These are phyloP conservation scores for Kuschelorhynchus macadamiae DNA, from an alignment of 2,888 invertebrate species.

Conservation along the genomic window DNA sequence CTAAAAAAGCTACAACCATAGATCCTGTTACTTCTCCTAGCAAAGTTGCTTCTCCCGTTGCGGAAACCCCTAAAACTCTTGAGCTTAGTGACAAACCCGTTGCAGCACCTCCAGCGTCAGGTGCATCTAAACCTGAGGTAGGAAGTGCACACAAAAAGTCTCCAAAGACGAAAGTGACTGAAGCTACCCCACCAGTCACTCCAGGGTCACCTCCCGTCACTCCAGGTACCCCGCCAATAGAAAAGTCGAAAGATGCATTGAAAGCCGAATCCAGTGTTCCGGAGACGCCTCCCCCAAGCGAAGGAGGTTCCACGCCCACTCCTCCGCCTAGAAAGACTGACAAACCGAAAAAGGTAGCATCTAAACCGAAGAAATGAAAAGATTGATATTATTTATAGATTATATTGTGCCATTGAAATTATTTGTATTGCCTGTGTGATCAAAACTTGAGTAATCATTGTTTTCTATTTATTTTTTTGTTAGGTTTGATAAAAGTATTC, in stretches of 20 bases:
- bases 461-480: conserved; percentile 37
- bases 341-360: conserved; percentile 57
- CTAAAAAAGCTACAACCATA: no score
- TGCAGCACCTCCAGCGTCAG: no score
- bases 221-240: conserved; percentile 57
- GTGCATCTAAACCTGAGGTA: no score
- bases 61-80: no score
- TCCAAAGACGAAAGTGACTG: conserved; percentile 62
- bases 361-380: conserved; percentile 58
- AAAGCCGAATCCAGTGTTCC: conserved; percentile 49
- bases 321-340: conserved; percentile 66
- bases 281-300: conserved; percentile 51
- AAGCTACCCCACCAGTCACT: conserved; percentile 61
- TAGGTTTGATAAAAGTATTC: conserved; percentile 42
- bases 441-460: conserved; percentile 35
- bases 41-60: no score
- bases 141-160: conserved; percentile 21
- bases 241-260: conserved; percentile 52
- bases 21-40: no score
- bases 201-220: conserved; percentile 57
- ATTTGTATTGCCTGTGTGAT: conserved; percentile 44
- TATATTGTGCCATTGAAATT: conserved; percentile 39
- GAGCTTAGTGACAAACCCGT: no score
- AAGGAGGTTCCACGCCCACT: conserved; percentile 51
- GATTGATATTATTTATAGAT: conserved; percentile 18